These are phyloP conservation scores for Ecliptopera silaceata DNA, from an alignment of 2,888 invertebrate genomes.

Conservation along the genomic window DNA sequence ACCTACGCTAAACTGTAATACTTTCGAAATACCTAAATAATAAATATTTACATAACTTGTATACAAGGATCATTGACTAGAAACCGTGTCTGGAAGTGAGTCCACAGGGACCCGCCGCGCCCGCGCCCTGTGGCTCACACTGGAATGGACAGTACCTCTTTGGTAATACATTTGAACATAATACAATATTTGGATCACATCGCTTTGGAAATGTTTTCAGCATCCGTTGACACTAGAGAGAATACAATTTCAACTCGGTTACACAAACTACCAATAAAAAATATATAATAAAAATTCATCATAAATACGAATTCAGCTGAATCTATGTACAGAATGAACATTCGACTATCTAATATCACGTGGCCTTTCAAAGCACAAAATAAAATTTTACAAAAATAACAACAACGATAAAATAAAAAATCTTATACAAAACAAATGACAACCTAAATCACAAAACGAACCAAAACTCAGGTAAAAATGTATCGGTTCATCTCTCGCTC, in stretches of 20 bases:
- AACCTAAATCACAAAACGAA: constrained; percentile 59
- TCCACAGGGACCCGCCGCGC: no score
- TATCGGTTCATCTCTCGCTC: constrained; percentile 18
- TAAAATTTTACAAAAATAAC: constrained; percentile 72
- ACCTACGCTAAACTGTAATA: constrained; percentile 60
- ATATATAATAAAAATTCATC: constrained; percentile 43
- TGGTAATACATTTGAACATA: constrained; percentile 75
- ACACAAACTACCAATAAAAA: constrained; percentile 31
- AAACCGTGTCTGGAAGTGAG: constrained; percentile 68
- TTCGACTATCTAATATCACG: constrained; percentile 78
- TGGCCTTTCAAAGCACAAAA: constrained; percentile 66
- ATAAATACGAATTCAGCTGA: constrained; percentile 41
- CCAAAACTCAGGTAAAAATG: constrained; percentile 49
- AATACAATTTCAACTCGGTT: constrained; percentile 23
- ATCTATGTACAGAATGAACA: constrained; percentile 53
- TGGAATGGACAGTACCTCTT: constrained; percentile 72
- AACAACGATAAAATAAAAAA: constrained; percentile 76
- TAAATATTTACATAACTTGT: constrained; percentile 69
- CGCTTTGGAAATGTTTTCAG: constrained; percentile 33
- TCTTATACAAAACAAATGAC: constrained; percentile 67
- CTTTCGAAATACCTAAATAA: constrained; percentile 65
- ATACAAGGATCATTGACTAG: constrained; percentile 79
- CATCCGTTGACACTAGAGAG: constrained; percentile 26
- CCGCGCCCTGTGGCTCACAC: background rate
- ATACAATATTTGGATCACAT: constrained; percentile 46